phyloP scores from a whole-genome alignment of 2,113 vertebrate genomes.

The Mobula hypostoma region DNA sequence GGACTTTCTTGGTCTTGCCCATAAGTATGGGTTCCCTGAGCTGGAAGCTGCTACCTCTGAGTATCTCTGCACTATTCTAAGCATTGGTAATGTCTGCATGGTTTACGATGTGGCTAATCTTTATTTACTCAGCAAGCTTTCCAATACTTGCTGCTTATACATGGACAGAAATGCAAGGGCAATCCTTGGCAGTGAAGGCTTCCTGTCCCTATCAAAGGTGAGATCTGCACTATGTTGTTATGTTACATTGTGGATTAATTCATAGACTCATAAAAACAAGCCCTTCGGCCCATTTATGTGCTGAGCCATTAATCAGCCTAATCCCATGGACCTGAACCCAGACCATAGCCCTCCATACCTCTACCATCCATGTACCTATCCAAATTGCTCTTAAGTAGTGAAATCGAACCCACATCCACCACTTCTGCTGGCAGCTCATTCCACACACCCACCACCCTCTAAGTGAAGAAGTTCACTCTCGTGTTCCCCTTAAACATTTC shows the following conservation, averaged over 20 bases:
- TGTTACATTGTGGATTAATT: neutral
- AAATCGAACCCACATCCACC: too few species aligned
- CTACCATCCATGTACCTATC: too few species aligned
- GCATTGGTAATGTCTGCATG: conserved; percentile 90
- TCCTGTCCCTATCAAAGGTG: conserved; percentile 88
- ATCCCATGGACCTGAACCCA: too few species aligned
- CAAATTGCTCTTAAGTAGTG: too few species aligned
- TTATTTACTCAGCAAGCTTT: conserved; percentile 79
- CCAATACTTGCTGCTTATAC: conserved; percentile 84
- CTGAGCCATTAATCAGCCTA: too few species aligned
- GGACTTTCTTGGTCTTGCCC: conserved; percentile 89
- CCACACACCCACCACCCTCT: too few species aligned
- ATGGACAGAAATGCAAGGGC: conserved; percentile 92
- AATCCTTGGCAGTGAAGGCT: conserved; percentile 82
- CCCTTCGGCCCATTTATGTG: too few species aligned
- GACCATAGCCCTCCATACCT: too few species aligned
- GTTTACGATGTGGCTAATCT: conserved; percentile 95
- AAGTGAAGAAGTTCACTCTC: too few species aligned
- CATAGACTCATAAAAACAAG: too few species aligned
- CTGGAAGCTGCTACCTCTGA: conserved; percentile 91
- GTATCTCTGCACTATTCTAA: conserved; percentile 89
- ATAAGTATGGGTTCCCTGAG: conserved; percentile 92
- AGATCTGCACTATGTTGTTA: neutral
- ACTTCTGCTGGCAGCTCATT: too few species aligned
- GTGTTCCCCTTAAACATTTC: too few species aligned